phyloP scores from a whole-genome alignment of 2,113 vertebrate species.

The Notechis scutatus region DNA sequence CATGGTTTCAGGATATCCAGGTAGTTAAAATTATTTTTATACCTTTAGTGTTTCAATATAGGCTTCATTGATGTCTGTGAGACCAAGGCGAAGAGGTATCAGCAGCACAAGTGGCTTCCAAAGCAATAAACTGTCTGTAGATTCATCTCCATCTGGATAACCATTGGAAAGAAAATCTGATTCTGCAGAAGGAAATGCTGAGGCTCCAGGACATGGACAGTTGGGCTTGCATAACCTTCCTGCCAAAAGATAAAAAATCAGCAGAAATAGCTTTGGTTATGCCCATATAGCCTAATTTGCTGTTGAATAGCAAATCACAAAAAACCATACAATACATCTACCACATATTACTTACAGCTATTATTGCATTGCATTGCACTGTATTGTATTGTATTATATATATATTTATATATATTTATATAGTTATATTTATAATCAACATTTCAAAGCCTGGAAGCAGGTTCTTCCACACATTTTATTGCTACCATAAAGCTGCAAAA shows the following conservation, averaged over 20 bases:
- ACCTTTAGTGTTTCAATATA: slow-evolving; percentile 97
- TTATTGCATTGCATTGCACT: too few relatives aligned
- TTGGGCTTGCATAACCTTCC: slow-evolving; percentile 84
- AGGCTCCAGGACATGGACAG: slow-evolving; percentile 64
- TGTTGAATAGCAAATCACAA: neutral
- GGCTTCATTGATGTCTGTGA: slow-evolving; percentile 95
- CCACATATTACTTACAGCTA: neutral
- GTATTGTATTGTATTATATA: too few relatives aligned
- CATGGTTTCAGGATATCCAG: neutral
- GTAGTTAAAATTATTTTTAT: neutral
- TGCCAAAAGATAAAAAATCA: slow-evolving; percentile 48
- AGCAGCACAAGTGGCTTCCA: slow-evolving; percentile 96
- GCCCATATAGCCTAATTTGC: neutral
- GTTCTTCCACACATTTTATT: neutral
- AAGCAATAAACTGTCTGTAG: slow-evolving; percentile 62
- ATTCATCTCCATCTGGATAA: slow-evolving; percentile 69
- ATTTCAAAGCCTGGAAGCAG: neutral
- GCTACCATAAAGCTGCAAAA: neutral
- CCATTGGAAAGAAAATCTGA: slow-evolving; percentile 74
- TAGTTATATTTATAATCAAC: neutral
- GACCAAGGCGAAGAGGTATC: slow-evolving; percentile 93
- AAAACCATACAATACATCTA: neutral
- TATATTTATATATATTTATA: too few relatives aligned
- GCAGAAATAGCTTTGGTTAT: slow-evolving; percentile 20
- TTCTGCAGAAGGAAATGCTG: slow-evolving; percentile 60